These are phyloP conservation scores for Empis stercorea DNA, from an alignment of 2,888 invertebrate species.

Conservation along the genomic window DNA sequence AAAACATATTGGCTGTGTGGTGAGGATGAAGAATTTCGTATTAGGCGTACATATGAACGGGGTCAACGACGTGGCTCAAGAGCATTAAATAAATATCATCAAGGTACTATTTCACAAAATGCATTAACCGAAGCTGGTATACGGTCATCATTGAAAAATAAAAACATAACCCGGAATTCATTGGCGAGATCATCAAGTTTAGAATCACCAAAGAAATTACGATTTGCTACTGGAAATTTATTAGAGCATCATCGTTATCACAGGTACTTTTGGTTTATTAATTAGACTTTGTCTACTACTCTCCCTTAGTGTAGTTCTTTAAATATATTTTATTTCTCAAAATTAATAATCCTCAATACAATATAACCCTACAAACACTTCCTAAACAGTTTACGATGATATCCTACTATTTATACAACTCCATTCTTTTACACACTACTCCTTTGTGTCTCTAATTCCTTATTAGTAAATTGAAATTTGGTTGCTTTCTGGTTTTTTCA, in stretches of 20 bases:
- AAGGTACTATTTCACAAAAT: slow-evolving; percentile 30
- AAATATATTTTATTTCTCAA: neutral
- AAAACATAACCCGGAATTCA: slow-evolving; percentile 43
- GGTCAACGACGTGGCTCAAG: slow-evolving; percentile 37
- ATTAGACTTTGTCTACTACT: no score
- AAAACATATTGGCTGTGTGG: slow-evolving; percentile 73
- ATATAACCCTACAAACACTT: no score
- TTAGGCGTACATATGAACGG: slow-evolving; percentile 41
- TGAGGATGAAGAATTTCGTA: slow-evolving; percentile 51
- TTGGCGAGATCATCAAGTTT: slow-evolving; percentile 60
- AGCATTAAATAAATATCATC: slow-evolving; percentile 33
- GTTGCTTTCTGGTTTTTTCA: neutral
- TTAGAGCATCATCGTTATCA: slow-evolving; percentile 39
- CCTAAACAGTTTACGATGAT: neutral
- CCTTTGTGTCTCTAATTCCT: neutral
- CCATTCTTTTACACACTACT: neutral
- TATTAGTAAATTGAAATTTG: neutral
- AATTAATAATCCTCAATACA: no score
- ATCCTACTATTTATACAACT: neutral
- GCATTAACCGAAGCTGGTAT: slow-evolving; percentile 30
- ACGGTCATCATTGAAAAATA: slow-evolving; percentile 58
- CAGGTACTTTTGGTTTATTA: slow-evolving; percentile 20
- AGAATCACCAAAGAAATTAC: slow-evolving; percentile 69
- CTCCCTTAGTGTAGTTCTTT: neutral
- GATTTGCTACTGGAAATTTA: slow-evolving; percentile 61